Evolutionary conservation across 2,888 invertebrate species (phyloP).

Genomic region (Pecten maximus): DNA sequence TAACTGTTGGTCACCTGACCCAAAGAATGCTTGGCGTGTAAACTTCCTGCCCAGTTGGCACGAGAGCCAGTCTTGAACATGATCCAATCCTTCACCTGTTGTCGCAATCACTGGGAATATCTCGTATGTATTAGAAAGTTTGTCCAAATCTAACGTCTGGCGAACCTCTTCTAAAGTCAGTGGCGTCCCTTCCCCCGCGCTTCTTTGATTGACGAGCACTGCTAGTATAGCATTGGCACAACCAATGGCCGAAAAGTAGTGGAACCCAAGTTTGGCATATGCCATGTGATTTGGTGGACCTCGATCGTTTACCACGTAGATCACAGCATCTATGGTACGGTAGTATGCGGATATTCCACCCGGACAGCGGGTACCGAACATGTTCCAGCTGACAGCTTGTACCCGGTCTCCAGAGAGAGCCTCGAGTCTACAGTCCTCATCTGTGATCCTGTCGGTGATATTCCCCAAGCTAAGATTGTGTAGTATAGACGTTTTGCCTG

Average conservation of each 20-base stretch:
- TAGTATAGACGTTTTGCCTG: background rate
- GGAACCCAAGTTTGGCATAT: background rate
- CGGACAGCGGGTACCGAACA: background rate
- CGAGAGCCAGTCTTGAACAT: background rate
- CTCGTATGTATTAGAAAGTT: background rate
- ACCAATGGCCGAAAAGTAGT: background rate
- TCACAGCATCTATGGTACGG: background rate
- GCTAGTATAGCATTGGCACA: background rate
- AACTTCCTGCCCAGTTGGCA: background rate
- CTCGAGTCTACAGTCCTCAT: background rate
- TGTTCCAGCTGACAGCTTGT: background rate
- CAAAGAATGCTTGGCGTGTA: background rate
- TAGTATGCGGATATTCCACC: background rate
- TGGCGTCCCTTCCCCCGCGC: background rate
- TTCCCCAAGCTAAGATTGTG: background rate
- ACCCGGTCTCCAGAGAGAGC: background rate
- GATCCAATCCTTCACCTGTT: background rate
- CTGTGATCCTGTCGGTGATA: background rate
- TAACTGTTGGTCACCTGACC: slow-evolving; percentile 3
- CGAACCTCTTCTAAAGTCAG: background rate
- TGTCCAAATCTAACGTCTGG: background rate
- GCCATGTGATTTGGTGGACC: background rate
- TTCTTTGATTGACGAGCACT: background rate
- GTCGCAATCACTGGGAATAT: background rate
- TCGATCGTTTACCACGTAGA: background rate